phyloP scores from a whole-genome alignment of 2,113 vertebrate genomes.

The Leptodactylus fuscus region DNA sequence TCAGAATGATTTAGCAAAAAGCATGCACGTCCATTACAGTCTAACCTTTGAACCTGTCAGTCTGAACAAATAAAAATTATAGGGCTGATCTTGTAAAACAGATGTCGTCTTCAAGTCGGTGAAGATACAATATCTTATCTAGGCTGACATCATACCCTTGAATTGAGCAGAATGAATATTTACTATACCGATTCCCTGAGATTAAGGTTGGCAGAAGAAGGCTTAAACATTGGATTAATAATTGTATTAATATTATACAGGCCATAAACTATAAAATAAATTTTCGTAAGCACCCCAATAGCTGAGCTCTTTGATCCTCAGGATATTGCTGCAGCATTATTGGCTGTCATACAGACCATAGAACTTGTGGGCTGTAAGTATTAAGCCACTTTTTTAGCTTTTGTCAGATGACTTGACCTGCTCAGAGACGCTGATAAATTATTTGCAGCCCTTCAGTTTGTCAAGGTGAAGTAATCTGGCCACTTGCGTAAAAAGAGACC shows the following conservation, averaged over 20 bases:
- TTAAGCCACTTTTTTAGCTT: background rate
- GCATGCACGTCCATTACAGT: background rate
- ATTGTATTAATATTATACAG: too few relatives aligned
- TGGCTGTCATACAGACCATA: background rate
- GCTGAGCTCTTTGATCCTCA: too few relatives aligned
- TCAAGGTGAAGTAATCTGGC: background rate
- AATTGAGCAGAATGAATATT: background rate
- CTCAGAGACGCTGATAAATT: conserved; percentile 39
- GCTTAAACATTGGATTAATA: too few relatives aligned
- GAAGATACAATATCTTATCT: too few relatives aligned
- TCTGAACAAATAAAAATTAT: background rate
- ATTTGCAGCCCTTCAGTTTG: conserved; percentile 29
- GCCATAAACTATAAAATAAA: too few relatives aligned
- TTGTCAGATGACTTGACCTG: background rate
- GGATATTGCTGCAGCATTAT: background rate
- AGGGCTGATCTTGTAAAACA: too few relatives aligned
- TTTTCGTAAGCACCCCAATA: too few relatives aligned
- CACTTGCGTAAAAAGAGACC: conserved; percentile 32
- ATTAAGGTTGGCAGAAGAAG: background rate
- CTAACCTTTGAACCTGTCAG: background rate
- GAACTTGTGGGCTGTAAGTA: background rate
- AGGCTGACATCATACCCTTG: background rate
- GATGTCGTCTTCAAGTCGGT: too few relatives aligned
- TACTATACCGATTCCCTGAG: background rate
- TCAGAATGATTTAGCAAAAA: background rate